Conservation (phyloP, 2,113 vertebrate genomes). For the Fregetta grallaria region DNA sequence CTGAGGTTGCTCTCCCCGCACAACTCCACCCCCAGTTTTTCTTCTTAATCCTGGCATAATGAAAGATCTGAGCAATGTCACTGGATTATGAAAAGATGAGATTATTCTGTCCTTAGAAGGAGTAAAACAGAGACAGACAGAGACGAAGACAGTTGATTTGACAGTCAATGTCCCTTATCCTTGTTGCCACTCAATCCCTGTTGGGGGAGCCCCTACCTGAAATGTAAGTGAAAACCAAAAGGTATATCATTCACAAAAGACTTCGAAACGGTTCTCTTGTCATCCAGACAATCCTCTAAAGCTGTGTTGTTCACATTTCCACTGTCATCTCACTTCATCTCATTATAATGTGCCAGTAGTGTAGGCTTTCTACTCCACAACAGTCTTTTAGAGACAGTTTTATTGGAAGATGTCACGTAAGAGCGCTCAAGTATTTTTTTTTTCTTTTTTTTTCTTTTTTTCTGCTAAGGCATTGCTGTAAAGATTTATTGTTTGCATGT, state of each 20-base stretch:
- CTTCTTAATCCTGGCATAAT: slow-evolving; percentile 31
- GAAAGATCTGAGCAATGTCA: slow-evolving; percentile 6
- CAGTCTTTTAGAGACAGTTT: slow-evolving; percentile 16
- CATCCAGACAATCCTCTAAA: neutral
- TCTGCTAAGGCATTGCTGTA: neutral
- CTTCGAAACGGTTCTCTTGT: slow-evolving; percentile 7
- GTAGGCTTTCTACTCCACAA: neutral
- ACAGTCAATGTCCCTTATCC: neutral
- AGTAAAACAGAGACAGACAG: neutral
- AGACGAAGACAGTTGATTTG: neutral
- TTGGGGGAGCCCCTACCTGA: slow-evolving; percentile 19
- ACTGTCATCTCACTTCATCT: slow-evolving; percentile 45
- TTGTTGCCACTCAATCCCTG: neutral
- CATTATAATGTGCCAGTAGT: slow-evolving; percentile 12
- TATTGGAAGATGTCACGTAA: neutral
- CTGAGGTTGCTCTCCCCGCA: neutral
- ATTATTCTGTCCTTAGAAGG: slow-evolving; percentile 35
- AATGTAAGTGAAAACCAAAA: neutral
- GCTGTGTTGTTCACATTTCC: neutral
- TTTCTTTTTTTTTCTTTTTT: neutral
- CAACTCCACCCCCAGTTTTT: neutral
- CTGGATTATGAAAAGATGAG: slow-evolving; percentile 14
- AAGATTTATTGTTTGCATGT: neutral
- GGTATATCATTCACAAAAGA: neutral
- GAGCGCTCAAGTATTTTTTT: neutral